Percentiles rank a stretch among this genome's conserved stretches.
Conservation (phyloP, 2,113 vertebrate species). For the Stegastes partitus region DNA sequence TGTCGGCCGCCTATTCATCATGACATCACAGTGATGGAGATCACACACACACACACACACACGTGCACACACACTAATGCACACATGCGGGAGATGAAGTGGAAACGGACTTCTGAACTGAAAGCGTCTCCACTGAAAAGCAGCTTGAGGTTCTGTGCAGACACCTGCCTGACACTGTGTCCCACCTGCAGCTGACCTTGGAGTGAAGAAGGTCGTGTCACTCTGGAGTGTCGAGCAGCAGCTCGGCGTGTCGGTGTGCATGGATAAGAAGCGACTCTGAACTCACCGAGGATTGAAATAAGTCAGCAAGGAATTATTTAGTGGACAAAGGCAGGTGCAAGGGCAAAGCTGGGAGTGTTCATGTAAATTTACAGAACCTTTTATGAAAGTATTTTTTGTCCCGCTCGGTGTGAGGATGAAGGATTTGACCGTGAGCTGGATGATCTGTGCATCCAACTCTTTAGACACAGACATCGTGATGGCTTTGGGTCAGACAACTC, state of each 20-base stretch:
- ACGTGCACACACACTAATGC: conserved; percentile 1
- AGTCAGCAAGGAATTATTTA: conserved; percentile 62
- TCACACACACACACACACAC: conserved; percentile 33
- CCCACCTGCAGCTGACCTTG: conserved; percentile 65
- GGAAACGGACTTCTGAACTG: conserved; percentile 43
- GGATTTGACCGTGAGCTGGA: conserved; percentile 9
- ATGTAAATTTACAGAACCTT: conserved; percentile 27
- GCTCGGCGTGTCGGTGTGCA: neutral
- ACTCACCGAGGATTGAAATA: conserved; percentile 42
- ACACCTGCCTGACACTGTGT: conserved; percentile 18
- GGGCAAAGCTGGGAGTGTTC: conserved; percentile 39
- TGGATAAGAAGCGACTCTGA: conserved; percentile 45
- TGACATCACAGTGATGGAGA: conserved; percentile 66
- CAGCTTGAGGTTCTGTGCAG: conserved; percentile 37
- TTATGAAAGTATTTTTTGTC: conserved; percentile 19
- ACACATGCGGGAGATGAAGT: conserved; percentile 17
- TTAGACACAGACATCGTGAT: neutral
- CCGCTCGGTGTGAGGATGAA: neutral
- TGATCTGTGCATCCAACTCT: neutral
- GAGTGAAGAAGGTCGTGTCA: conserved; percentile 44
- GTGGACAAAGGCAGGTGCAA: conserved; percentile 56
- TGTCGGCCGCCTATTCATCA: conserved; percentile 68
- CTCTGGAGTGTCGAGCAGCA: conserved; percentile 39
- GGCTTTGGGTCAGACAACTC: neutral
- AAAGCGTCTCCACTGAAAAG: conserved; percentile 47